Evolutionary conservation across 1,140 invertebrate genomes (phyloP).

Genomic region (Drosophila simulans): DNA sequence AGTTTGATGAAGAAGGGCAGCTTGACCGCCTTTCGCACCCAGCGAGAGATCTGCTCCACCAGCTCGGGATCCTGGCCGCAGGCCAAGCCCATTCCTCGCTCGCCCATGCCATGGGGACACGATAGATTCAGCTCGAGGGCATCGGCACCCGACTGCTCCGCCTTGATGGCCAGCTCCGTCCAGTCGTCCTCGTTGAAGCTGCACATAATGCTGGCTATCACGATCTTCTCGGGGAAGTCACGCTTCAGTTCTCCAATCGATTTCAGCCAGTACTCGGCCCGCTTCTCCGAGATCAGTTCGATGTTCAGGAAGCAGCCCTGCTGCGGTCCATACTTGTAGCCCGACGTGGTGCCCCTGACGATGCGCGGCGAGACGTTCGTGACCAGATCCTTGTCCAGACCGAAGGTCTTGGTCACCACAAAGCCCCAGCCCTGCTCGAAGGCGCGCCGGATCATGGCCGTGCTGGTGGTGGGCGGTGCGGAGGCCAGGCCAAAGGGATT

Average conservation of each 20-base stretch:
- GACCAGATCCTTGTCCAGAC: conserved; percentile 97
- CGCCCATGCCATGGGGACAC: conserved; percentile 99
- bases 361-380: conserved; percentile 99
- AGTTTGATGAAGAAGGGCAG: conserved; percentile 99
- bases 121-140: conserved; percentile 98
- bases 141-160: conserved; percentile 95
- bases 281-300: conserved; percentile 99
- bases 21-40: conserved; percentile 93
- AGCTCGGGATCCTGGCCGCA: conserved; percentile 97
- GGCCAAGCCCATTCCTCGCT: conserved; percentile 98
- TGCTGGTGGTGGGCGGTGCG: conserved; percentile 97
- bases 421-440: conserved; percentile 99
- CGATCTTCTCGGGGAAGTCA: conserved; percentile 96
- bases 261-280: conserved; percentile 95
- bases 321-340: conserved; percentile 96
- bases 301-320: conserved; percentile 98
- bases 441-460: conserved; percentile 96
- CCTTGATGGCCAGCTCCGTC: conserved; percentile 91
- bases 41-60: conserved; percentile 95
- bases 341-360: conserved; percentile 95
- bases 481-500: conserved; percentile 99
- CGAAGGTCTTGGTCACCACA: conserved; percentile 98
- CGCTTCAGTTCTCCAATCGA: conserved; percentile 95
- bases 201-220: conserved; percentile 99
- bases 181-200: conserved; percentile 95